phyloP scores from a whole-genome alignment of 2,113 vertebrate species.

The Corydoras sp. region DNA sequence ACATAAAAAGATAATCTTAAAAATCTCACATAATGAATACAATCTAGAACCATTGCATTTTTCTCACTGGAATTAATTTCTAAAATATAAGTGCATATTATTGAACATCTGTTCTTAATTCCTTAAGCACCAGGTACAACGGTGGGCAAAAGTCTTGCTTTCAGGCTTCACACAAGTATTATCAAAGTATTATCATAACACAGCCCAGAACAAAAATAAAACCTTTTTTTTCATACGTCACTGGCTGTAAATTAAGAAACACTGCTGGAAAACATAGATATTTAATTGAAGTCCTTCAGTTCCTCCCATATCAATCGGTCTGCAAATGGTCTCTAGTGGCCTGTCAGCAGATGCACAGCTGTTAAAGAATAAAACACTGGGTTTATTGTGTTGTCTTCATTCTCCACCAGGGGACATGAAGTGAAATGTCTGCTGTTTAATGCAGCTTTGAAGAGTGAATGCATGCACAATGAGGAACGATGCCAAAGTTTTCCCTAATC shows the following conservation, averaged over 20 bases:
- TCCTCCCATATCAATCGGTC: not conserved
- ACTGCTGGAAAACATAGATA: not conserved
- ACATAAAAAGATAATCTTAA: no score
- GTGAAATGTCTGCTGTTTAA: constrained; percentile 5
- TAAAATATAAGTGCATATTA: no score
- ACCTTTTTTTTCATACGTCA: not conserved
- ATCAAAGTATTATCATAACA: no score
- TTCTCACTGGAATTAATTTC: no score
- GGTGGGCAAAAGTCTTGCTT: no score
- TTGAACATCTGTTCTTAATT: no score
- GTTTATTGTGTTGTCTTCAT: not conserved
- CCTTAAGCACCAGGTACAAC: no score
- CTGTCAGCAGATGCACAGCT: not conserved
- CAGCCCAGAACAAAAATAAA: not conserved
- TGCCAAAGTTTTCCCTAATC: not conserved
- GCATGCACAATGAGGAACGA: not conserved
- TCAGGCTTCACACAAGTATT: no score
- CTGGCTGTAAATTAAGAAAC: not conserved
- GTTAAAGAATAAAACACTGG: constrained; percentile 1
- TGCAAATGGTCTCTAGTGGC: not conserved
- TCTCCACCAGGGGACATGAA: constrained; percentile 4
- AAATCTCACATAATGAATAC: no score
- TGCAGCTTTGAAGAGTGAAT: not conserved
- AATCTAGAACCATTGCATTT: no score
- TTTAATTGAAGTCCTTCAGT: not conserved